Evolutionary conservation across 1,140 invertebrate genomes (phyloP), one percentile per base, ranked within the genome.

Genomic region (Pinna nobilis): DNA sequence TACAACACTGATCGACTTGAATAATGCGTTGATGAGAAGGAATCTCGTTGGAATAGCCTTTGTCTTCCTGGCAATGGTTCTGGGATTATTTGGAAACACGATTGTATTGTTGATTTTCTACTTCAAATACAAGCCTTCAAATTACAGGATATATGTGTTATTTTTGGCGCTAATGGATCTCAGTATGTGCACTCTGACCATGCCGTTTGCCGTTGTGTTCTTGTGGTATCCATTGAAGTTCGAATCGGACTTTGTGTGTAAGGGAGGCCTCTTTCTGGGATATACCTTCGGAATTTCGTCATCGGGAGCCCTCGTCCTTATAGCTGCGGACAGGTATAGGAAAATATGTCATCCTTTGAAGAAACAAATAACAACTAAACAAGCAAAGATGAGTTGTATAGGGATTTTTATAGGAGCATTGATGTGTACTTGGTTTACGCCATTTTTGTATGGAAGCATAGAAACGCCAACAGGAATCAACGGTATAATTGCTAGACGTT

Each of bases 141-240:
- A 59, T 20, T 73, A 66, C n/a, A 65, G 65, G 11, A 37, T 59
- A 7, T 77, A 68, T 35, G 65, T 77, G 5, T 23, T 72, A 9
- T 74, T 33, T 51, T 33, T 77, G 5, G 75, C 70, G 2, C 20
- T 74, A n/a, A 47, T 77, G 15, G 75, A 77, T 50, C 30, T 61
- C 3, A 9, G 49, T 9, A 69, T 60, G 11, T 69, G 75, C 23
- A 44, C 39, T 41, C 3, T 77, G 37, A 44, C 55, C 4, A 69
- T 77, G 63, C 75, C 70, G 0, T 69, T 74, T 57, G 49, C 35
- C 20, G 18, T 69, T 13, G 32, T 57, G 2, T 65, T 60, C 30
- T 15, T 63, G 20, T 32, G 25, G 5, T 63, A 53, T 28, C 66
- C 72, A 4, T 28, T 63, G 4, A 63, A 66, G 15, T 68, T 63